A percentile compares a stretch with the other conserved stretches of the same genome.
These are phyloP conservation scores for Mohoua ochrocephala DNA, from an alignment of 2,113 vertebrate genomes.

Conservation along the genomic window DNA sequence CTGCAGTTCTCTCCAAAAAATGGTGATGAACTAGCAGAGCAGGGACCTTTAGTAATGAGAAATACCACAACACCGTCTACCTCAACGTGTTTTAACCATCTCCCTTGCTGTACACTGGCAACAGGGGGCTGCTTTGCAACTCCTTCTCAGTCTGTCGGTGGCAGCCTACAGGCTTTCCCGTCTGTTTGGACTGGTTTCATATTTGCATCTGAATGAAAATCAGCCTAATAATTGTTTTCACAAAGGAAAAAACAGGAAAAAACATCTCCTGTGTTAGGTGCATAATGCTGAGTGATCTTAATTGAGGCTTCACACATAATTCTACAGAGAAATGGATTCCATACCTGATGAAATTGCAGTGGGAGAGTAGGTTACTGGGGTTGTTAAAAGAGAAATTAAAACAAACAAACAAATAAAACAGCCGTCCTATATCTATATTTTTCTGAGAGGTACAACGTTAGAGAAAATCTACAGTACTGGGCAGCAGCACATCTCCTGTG, in stretches of 20 bases:
- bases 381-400: neutral
- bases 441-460: neutral
- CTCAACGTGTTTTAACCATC: constrained; percentile 56
- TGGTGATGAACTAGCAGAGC: constrained; percentile 61
- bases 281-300: neutral
- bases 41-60: constrained; percentile 71
- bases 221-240: neutral
- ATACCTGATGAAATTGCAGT: neutral
- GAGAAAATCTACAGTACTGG: neutral
- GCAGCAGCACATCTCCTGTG: neutral
- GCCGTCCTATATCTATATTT: neutral
- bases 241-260: neutral
- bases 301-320: neutral
- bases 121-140: neutral
- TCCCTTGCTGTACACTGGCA: constrained; percentile 20
- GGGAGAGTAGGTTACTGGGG: neutral
- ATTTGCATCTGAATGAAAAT: neutral
- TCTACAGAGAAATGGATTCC: neutral
- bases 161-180: neutral
- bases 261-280: neutral
- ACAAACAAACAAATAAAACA: neutral
- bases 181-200: neutral
- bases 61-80: constrained; percentile 58
- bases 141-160: neutral
- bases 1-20: constrained; percentile 44